Evolutionary conservation across 2,888 invertebrate species (phyloP).

Genomic region (Stenolophus ochropezus): DNA sequence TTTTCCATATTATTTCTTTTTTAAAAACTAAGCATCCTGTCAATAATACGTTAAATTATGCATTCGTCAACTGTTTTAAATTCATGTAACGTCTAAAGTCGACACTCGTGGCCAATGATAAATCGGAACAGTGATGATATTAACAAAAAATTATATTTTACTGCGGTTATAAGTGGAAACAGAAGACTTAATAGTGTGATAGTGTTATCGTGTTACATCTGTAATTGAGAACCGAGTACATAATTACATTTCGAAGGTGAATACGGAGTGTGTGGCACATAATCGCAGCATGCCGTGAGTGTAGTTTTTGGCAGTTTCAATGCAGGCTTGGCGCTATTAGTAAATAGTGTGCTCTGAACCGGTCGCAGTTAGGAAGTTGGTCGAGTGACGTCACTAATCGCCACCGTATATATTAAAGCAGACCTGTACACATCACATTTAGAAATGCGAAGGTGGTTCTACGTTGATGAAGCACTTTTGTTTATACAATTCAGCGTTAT

Average conservation of each 20-base stretch:
- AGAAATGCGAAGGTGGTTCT: constrained; percentile 29
- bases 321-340: constrained; percentile 54
- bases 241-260: constrained; percentile 33
- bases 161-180: constrained; percentile 23
- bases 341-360: constrained; percentile 50
- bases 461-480: constrained; percentile 42
- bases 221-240: constrained; percentile 9
- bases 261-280: constrained; percentile 15
- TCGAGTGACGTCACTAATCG: constrained; percentile 52
- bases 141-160: neutral
- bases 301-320: constrained; percentile 33
- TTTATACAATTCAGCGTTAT: constrained; percentile 51
- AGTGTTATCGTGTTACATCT: constrained; percentile 36
- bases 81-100: constrained; percentile 19
- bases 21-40: neutral
- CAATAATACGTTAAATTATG: neutral
- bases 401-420: constrained; percentile 26
- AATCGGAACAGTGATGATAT: neutral
- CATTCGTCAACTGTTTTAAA: constrained; percentile 32
- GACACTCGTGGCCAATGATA: neutral
- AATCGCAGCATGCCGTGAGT: constrained; percentile 32
- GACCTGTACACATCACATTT: constrained; percentile 27
- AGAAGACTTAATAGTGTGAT: constrained; percentile 20
- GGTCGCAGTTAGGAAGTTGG: constrained; percentile 34
- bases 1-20: constrained; percentile 9